Conservation (phyloP, 2,888 invertebrate species). For the Entomobrya multifasciata region DNA sequence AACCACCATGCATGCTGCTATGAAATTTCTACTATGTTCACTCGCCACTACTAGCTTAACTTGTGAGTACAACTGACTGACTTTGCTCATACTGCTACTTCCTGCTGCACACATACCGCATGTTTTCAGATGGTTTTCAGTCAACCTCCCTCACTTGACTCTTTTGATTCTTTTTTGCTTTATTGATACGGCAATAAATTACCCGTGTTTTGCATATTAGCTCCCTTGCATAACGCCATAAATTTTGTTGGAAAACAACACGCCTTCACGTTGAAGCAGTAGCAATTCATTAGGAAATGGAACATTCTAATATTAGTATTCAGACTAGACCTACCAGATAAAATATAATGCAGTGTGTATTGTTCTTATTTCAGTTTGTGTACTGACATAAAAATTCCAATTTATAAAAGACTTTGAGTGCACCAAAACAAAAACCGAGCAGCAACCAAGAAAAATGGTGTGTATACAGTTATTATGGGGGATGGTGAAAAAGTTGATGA, state of each 20-base stretch:
- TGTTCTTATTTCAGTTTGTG: background rate
- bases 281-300: conserved; percentile 67
- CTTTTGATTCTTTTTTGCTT: conserved; percentile 55
- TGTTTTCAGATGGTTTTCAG: too few relatives aligned
- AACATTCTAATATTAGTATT: conserved; percentile 1
- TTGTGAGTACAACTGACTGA: too few relatives aligned
- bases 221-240: conserved; percentile 60
- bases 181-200: conserved; percentile 61
- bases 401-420: background rate
- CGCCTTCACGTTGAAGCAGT: conserved; percentile 56
- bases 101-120: too few relatives aligned
- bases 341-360: background rate
- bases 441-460: background rate
- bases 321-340: too few relatives aligned
- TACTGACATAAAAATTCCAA: background rate
- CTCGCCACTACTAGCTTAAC: too few relatives aligned
- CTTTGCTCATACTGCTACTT: too few relatives aligned
- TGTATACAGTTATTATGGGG: background rate
- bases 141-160: conserved; percentile 55
- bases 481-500: conserved; percentile 24
- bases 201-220: conserved; percentile 63
- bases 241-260: conserved; percentile 54
- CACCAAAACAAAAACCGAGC: background rate
- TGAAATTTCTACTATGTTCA: too few relatives aligned
- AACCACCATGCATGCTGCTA: too few relatives aligned